Evolutionary conservation across 1,140 invertebrate genomes (phyloP).

Genomic region (Calliphora vicina): DNA sequence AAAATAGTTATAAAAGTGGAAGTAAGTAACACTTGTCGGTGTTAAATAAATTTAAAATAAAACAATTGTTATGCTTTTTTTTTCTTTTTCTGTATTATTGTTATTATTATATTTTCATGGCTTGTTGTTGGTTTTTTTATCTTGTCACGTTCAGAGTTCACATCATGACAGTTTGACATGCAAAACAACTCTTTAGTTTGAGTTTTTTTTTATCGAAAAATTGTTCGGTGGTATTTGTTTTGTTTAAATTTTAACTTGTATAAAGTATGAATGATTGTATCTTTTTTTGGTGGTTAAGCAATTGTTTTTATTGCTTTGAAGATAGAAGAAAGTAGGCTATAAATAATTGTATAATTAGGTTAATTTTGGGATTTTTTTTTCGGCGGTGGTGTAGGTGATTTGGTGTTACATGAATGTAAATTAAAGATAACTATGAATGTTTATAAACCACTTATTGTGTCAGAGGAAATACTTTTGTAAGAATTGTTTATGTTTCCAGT

Average conservation of each 20-base stretch:
- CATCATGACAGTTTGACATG: not conserved
- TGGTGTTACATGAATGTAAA: no score
- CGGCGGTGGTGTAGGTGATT: no score
- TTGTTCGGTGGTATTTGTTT: no score
- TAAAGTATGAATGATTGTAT: not conserved
- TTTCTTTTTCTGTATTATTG: not conserved
- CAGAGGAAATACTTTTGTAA: no score
- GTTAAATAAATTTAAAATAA: not conserved
- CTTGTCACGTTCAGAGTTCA: conserved; percentile 15
- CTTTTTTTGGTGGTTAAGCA: not conserved
- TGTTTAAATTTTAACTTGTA: not conserved
- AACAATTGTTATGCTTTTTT: not conserved
- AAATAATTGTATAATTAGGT: conserved; percentile 10
- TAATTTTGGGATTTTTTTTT: not conserved
- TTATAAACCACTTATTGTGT: no score
- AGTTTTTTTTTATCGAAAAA: not conserved
- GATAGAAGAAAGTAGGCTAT: not conserved
- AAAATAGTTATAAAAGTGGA: not conserved
- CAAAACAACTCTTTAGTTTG: not conserved
- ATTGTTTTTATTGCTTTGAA: not conserved
- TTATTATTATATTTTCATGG: not conserved
- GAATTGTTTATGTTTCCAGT: no score
- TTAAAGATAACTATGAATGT: no score
- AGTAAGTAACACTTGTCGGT: not conserved
- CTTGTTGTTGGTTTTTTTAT: not conserved